phyloP scores from a whole-genome alignment of 2,797 vertebrate species.

The Graptemys geographica region DNA sequence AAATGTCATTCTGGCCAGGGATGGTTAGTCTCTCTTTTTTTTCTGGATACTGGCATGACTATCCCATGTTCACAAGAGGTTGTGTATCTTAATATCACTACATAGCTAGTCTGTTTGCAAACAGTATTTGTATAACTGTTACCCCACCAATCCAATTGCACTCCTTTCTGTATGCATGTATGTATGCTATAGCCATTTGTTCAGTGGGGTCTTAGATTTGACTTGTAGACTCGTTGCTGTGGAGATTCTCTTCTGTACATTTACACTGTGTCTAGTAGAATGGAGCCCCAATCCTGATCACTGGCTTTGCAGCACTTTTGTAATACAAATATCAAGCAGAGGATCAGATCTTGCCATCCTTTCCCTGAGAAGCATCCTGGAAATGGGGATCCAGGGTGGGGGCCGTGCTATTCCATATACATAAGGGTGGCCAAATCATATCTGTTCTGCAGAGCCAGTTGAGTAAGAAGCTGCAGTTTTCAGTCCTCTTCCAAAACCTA shows the following conservation, averaged over 20 bases:
- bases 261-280: background rate
- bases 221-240: background rate
- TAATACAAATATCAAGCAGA: background rate
- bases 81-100: background rate
- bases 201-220: background rate
- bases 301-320: background rate
- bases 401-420: background rate
- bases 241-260: background rate
- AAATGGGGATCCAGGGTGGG: background rate
- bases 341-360: background rate
- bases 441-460: background rate
- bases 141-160: background rate
- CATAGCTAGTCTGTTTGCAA: background rate
- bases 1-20: background rate
- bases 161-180: background rate
- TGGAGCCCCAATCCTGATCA: background rate
- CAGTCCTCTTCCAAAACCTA: slow-evolving; percentile 10
- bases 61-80: background rate
- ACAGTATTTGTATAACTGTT: background rate
- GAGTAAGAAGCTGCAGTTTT: background rate
- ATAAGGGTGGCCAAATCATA: background rate
- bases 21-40: background rate
- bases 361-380: background rate
- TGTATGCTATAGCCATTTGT: background rate
- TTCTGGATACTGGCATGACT: background rate